These are phyloP conservation scores for Orius insidiosus DNA, from an alignment of 1,140 invertebrate genomes.

Conservation along the genomic window DNA sequence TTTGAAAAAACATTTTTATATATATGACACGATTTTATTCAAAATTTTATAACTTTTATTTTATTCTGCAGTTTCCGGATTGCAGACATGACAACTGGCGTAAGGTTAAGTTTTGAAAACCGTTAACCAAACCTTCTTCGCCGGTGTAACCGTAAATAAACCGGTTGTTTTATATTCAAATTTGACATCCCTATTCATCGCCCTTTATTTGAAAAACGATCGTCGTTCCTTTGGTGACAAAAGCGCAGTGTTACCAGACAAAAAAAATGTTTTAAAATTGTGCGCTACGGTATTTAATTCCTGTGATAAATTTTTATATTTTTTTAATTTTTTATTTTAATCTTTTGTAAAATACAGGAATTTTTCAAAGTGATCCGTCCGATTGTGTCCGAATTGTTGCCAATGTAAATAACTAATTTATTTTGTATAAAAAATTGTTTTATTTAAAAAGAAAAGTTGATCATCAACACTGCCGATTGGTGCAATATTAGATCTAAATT, in stretches of 20 bases:
- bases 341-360: conserved; percentile 1
- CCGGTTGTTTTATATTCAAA: background rate
- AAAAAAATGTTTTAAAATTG: background rate
- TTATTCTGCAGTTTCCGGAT: too few species aligned
- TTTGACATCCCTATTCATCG: background rate
- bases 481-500: too few species aligned
- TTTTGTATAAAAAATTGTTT: conserved; percentile 2
- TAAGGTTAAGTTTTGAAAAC: too few species aligned
- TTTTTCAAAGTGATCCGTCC: conserved; percentile 3
- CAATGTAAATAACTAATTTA: conserved; percentile 9
- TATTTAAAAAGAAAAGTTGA: too few species aligned
- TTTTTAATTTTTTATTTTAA: background rate
- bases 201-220: background rate
- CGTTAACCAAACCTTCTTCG: too few species aligned
- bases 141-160: background rate
- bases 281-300: conserved; percentile 3
- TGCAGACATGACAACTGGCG: too few species aligned
- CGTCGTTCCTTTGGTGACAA: background rate
- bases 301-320: conserved; percentile 7
- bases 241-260: conserved; percentile 9
- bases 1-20: too few species aligned
- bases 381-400: conserved; percentile 5
- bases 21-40: too few species aligned
- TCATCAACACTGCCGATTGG: too few species aligned
- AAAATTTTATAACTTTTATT: too few species aligned